Conservation (phyloP, 2,113 vertebrate species). For the Caloenas nicobarica region DNA sequence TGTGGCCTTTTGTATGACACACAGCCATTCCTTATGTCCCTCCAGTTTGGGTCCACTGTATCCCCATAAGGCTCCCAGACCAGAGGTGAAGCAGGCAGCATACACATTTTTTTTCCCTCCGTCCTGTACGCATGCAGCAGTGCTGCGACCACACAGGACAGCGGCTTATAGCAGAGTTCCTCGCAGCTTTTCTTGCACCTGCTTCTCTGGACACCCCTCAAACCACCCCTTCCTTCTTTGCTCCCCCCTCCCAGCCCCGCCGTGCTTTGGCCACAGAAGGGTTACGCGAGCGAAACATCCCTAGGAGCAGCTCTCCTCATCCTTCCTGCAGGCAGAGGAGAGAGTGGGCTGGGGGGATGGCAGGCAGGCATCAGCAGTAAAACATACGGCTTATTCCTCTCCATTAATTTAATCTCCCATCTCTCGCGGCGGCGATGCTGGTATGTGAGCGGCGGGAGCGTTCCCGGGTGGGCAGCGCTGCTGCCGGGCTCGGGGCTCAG, state of each 20-base stretch:
- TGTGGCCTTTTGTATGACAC: not conserved
- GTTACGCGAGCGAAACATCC: not conserved
- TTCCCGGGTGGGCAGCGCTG: slow-evolving; percentile 65
- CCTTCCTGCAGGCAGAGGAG: not conserved
- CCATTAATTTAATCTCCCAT: not conserved
- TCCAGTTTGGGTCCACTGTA: not conserved
- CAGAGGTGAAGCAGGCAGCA: rapidly evolving
- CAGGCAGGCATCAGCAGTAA: not conserved
- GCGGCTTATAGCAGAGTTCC: not conserved
- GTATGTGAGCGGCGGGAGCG: not conserved
- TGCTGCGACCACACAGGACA: rapidly evolving
- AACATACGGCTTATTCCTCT: not conserved
- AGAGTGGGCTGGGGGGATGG: not conserved
- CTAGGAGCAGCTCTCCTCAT: not conserved
- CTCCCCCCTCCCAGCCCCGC: not conserved
- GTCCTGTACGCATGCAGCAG: rapidly evolving
- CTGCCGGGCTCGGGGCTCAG: slow-evolving; percentile 72
- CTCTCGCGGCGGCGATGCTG: not conserved
- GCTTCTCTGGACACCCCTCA: not conserved
- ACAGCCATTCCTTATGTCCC: not conserved
- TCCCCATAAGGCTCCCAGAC: not conserved
- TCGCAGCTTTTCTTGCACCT: not conserved
- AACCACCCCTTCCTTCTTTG: not conserved
- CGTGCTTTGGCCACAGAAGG: not conserved
- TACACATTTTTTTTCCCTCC: too few species aligned